Base-by-base conservation (phyloP, 2,888 invertebrate genomes). In the Leucoma salicis region DNA sequence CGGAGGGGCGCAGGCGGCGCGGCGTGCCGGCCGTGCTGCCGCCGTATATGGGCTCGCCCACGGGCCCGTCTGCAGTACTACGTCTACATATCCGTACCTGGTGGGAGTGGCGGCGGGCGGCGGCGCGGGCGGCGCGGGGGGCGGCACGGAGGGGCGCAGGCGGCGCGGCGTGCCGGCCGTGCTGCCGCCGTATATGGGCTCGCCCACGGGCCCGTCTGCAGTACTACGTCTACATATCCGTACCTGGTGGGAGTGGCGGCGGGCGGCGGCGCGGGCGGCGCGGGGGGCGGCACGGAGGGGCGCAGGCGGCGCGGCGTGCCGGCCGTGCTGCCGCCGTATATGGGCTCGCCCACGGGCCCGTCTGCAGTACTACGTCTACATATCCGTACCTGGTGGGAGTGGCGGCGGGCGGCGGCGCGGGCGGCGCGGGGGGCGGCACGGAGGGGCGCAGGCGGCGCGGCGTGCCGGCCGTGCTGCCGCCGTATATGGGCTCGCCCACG, bases 381-480 rank as follows among this genome's bases (percentile, higher is more conserved):
- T n/a, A n/a, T n/a, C n/a, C n/a, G n/a, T n/a, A 24, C 21, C 34
- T 18, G 21, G 34, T 12, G 34, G 34, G 34, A 5, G 29, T 29
- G 11, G 21, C 16, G 16, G 32, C 8, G 10, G 14, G 32, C 16
- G 32, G 32, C 10, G 12, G 81, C 76, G 82, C 78, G 84, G 80
- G 97, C 1, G 97, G 97, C 52, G 97, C 97, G 36, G 97, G 97
- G 18, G 97, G 97, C 41, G 97, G 97, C 70, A 95, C 95, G 45
- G 95, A 93, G 35, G 97, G 97, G 51, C 97, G 91, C 53, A 93
- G 92, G 14, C 94, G 91, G 27, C 94, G 94, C 42, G 92, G 92
- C 13, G 92, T 92, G 49, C 91, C 92, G 31, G 88, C 90, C 40
- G 80, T 78, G 54, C 91, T 91, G 61, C 92, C 91, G 39, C 92